phyloP scores from a whole-genome alignment of 2,888 invertebrate species.

The Carabus problematicus region DNA sequence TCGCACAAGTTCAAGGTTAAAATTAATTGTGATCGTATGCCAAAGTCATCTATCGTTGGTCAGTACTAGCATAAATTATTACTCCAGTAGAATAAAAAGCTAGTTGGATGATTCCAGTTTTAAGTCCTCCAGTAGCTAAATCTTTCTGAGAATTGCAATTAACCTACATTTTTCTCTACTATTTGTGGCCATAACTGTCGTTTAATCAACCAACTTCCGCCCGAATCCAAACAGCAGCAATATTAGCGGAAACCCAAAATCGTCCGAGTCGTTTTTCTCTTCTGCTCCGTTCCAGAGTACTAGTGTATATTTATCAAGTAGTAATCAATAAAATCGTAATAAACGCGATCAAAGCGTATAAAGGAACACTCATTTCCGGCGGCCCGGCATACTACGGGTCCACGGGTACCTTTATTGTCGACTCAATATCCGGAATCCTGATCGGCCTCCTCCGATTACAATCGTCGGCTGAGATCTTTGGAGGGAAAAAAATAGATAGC shows the following conservation, averaged over 20 bases:
- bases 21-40: no score
- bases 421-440: constrained; percentile 27
- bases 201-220: neutral
- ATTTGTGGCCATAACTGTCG: no score
- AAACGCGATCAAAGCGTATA: constrained; percentile 31
- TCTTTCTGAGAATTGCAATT: no score
- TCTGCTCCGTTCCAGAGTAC: neutral
- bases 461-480: neutral
- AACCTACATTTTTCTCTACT: no score
- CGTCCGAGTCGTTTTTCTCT: no score
- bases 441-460: constrained; percentile 3
- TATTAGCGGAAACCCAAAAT: constrained; percentile 1
- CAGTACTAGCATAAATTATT: no score
- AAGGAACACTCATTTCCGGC: constrained; percentile 26
- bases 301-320: neutral
- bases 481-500: constrained; percentile 15
- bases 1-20: no score
- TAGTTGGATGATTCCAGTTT: no score
- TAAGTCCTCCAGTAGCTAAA: no score
- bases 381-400: neutral
- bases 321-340: constrained; percentile 33
- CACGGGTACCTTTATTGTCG: constrained; percentile 26
- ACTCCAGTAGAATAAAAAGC: no score
- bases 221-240: neutral
- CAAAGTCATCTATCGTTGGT: no score